These are phyloP conservation scores for Drosophila busckii DNA, from an alignment of 1,140 invertebrate genomes.

Conservation along the genomic window DNA sequence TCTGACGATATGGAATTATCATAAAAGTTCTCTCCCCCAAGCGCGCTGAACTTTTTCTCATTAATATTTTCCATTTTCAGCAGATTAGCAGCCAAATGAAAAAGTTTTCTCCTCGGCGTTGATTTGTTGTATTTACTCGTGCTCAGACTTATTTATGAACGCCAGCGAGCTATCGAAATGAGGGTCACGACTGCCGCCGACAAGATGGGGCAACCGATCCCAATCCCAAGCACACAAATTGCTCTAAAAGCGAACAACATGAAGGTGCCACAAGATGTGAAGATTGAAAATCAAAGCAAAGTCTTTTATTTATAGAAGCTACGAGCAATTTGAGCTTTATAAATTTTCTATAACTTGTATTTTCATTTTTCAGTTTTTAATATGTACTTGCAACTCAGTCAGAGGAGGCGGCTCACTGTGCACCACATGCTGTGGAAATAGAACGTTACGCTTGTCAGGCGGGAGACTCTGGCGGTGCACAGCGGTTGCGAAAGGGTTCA, in stretches of 20 bases:
- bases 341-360: too few species aligned
- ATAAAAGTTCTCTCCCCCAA: slow-evolving; percentile 42
- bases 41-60: slow-evolving; percentile 59
- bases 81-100: slow-evolving; percentile 52
- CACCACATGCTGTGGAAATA: slow-evolving; percentile 54
- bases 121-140: slow-evolving; percentile 44
- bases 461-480: slow-evolving; percentile 21
- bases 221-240: too few species aligned
- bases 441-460: slow-evolving; percentile 37
- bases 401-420: background rate
- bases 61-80: slow-evolving; percentile 69
- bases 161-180: slow-evolving; percentile 29
- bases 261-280: too few species aligned
- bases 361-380: background rate
- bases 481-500: slow-evolving; percentile 49
- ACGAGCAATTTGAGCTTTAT: too few species aligned
- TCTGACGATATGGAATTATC: slow-evolving; percentile 50
- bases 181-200: too few species aligned
- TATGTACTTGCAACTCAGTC: too few species aligned
- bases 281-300: too few species aligned
- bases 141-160: slow-evolving; percentile 50
- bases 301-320: too few species aligned
- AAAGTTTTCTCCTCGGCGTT: slow-evolving; percentile 26
- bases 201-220: too few species aligned
- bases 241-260: too few species aligned